Evolutionary conservation across 2,113 vertebrate species (phyloP).

Genomic region (Xenopus borealis): DNA sequence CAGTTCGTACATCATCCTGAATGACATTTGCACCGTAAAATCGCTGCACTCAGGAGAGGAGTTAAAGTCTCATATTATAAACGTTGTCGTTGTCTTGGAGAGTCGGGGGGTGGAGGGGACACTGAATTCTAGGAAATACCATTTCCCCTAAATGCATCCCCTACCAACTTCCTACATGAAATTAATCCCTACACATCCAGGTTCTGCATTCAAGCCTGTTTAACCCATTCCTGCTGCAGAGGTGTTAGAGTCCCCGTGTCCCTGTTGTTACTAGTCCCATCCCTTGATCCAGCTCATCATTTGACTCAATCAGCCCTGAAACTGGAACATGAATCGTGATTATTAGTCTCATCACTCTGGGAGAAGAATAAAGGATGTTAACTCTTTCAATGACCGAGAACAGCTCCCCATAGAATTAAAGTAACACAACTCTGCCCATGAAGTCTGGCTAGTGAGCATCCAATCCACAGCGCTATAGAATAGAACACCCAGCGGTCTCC

Average conservation of each 20-base stretch:
- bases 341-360: no score
- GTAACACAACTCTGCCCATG: no score
- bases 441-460: no score
- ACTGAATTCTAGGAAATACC: slow-evolving; percentile 30
- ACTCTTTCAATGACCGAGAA: no score
- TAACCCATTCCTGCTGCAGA: slow-evolving; percentile 18
- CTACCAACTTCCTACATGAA: slow-evolving; percentile 8
- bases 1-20: background rate
- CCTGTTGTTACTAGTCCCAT: no score
- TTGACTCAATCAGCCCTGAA: no score
- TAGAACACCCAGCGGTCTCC: background rate
- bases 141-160: slow-evolving; percentile 7
- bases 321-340: no score
- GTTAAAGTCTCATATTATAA: slow-evolving; percentile 22
- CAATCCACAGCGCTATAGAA: no score
- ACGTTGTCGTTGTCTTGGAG: slow-evolving; percentile 30
- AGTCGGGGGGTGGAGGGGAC: slow-evolving; percentile 17
- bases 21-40: slow-evolving; percentile 6
- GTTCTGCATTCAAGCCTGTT: background rate
- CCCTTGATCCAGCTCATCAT: no score
- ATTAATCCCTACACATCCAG: slow-evolving; percentile 16
- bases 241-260: no score
- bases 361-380: no score
- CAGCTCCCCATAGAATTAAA: no score
- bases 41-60: slow-evolving; percentile 5